These are phyloP conservation scores for Cyanocitta stelleri DNA, from an alignment of 2,113 vertebrate species.

Conservation along the genomic window DNA sequence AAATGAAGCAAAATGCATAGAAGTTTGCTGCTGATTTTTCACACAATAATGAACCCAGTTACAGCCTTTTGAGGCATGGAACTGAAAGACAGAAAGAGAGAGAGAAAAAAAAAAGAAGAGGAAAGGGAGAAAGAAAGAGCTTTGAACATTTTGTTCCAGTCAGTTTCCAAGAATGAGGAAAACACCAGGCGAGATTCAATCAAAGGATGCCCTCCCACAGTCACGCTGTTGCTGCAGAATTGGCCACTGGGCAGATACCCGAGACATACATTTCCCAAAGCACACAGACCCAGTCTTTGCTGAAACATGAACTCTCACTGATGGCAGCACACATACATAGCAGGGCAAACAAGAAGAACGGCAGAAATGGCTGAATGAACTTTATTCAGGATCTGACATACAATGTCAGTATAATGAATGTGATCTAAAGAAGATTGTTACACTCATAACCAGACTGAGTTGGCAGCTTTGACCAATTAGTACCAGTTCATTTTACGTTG, in stretches of 20 bases:
- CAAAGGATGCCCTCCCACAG: not conserved
- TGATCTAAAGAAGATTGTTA: conserved; percentile 39
- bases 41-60: not conserved
- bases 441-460: conserved; percentile 33
- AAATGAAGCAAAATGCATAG: not conserved
- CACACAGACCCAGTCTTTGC: not conserved
- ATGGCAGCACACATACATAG: not conserved
- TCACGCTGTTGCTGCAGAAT: not conserved
- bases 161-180: conserved; percentile 20
- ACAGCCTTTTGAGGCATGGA: not conserved
- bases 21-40: not conserved
- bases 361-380: conserved; percentile 40
- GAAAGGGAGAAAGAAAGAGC: not conserved
- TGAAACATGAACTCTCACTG: not conserved
- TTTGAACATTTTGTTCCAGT: conserved; percentile 48
- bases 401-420: conserved; percentile 42
- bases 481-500: conserved; percentile 64
- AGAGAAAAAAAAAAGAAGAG: not conserved
- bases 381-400: conserved; percentile 49
- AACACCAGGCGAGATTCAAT: not conserved
- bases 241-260: not conserved
- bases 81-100: not conserved
- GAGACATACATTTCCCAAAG: not conserved
- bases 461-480: conserved; percentile 70
- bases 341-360: not conserved